Evolutionary conservation across 1,140 invertebrate species (phyloP), one percentile per base, ranked within the genome.

Genomic region (Drosophila triauraria): DNA sequence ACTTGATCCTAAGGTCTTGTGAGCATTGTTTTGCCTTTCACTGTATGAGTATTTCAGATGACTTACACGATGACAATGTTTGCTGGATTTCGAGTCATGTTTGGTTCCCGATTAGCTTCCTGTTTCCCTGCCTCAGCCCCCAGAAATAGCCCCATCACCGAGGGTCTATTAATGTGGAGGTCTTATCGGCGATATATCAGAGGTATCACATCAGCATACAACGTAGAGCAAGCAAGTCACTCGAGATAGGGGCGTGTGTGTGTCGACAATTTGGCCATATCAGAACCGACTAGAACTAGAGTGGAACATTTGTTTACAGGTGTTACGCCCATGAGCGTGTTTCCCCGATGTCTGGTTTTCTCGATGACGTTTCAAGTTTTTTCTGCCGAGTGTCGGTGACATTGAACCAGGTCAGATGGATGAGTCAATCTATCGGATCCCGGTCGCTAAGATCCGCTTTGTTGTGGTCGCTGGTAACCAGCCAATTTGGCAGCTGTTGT

Each of bases 401-500:
- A 71, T 71, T 71, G 64, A 20, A 69, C 23, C 13, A 30, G 65
- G 65, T 72, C 20, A 15, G 15, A 8, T 30, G 32, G 13, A 51
- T 72, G 38, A 38, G 35, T 72, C 69, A 71, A 69, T 54, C 48
- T 61, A 27, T 64, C n/a, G 20, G 63, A 1, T 8, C 3, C 17
- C 3, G n/a, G 50, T 70, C 27, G 44, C 64, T 57, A 48, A 43
- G 68, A 58, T 59, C 7, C 54, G 38, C 38, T 72, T 71, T 72
- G 69, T 72, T 72, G 51, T 72, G 69, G 69, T 17, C 56, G 15
- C 9, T 60, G 35, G 61, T 50, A 42, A 56, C 53, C 35, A 56
- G 7, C 3, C 1, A 20, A 54, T 64, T 32, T 42, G 44, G 2
- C 64, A 63, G 59, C 25, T 68, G 58, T 2, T 43, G 0, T 0